Evolutionary conservation across 35 echinoderm and acorn worm species (phyloP), one percentile per base, ranked within the genome.

Genomic region (Patiria miniata): DNA sequence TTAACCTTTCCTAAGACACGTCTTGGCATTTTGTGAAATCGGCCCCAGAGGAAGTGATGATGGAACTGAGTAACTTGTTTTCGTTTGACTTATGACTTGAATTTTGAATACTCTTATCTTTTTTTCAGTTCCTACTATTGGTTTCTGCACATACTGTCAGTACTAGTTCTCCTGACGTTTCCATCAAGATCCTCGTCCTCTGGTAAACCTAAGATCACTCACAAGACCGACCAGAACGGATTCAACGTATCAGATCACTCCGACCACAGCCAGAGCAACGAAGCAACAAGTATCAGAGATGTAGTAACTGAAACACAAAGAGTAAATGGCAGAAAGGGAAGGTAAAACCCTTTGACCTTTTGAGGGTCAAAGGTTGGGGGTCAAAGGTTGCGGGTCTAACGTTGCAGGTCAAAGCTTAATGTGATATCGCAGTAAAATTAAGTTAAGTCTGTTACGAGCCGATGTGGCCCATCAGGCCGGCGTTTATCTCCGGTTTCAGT

Each of bases 221-320:
- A 73, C 19, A 73, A 73, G 65, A 73, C 65, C 65, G 26, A 73
- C 26, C 65, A 73, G 65, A 73, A 73, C 26, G 65, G 65, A 10
- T 36, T 73, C 26, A 36, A 23, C 26, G 34, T 34, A 26, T 30
- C 65, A 26, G 26, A 73, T 73, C 26, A 30, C 14, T 10, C 10
- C 14, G 26, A 73, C 65, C 9, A 73, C 65, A 34, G 10, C 65
- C 65, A 73, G 2, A 30, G 10, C 1, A 73, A 30, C 29, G 65
- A 23, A 73, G 42, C 42, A 47, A 47, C 42, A 6, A 36, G 65
- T 16, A 73, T 73, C 65, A 18, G 65, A 26, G 65, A 73, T 23
- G 65, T 73, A 34, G 65, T 73, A 34, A 26, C 21, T 1, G 65
- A 30, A 26, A 73, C 65, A 32, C 21, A 73, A 34, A 34, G 21